Conservation (phyloP, 2,888 invertebrate species). For the Peribatodes rhomboidaria region DNA sequence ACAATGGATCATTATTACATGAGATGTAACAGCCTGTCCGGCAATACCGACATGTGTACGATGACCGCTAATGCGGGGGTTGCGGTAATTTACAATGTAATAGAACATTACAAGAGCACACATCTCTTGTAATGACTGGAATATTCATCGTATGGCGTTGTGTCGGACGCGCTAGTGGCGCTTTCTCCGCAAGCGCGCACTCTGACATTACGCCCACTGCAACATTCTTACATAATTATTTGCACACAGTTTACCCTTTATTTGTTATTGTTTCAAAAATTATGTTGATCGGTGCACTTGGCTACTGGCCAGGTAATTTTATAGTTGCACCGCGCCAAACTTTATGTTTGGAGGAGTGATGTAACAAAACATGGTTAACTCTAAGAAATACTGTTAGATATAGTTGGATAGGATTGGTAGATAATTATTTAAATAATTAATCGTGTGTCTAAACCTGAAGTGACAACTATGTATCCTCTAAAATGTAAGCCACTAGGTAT, state of each 20-base stretch:
- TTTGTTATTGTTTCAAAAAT: not conserved
- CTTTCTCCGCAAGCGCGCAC: conserved; percentile 20
- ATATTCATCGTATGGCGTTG: conserved; percentile 15
- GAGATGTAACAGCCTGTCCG: conserved; percentile 9
- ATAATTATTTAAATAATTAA: not conserved
- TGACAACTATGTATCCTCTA: not conserved
- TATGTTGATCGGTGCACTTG: not conserved
- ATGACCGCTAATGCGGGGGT: conserved; percentile 24
- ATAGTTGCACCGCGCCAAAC: not conserved
- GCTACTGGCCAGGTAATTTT: not conserved
- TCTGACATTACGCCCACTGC: conserved; percentile 18
- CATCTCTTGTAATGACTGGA: conserved; percentile 20
- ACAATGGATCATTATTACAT: conserved; percentile 16
- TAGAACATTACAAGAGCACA: conserved; percentile 19
- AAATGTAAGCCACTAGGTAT: not conserved
- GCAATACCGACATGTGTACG: not conserved
- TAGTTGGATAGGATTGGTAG: not conserved
- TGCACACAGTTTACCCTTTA: not conserved
- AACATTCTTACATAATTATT: not conserved
- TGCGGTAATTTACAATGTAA: conserved; percentile 12
- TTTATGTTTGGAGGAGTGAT: not conserved
- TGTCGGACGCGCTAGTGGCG: not conserved
- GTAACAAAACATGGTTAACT: not conserved
- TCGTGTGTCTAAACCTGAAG: not conserved
- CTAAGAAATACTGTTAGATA: not conserved